Conservation (phyloP, 37 sponge, comb jelly and placozoan species). For the Halichondria panicea region DNA sequence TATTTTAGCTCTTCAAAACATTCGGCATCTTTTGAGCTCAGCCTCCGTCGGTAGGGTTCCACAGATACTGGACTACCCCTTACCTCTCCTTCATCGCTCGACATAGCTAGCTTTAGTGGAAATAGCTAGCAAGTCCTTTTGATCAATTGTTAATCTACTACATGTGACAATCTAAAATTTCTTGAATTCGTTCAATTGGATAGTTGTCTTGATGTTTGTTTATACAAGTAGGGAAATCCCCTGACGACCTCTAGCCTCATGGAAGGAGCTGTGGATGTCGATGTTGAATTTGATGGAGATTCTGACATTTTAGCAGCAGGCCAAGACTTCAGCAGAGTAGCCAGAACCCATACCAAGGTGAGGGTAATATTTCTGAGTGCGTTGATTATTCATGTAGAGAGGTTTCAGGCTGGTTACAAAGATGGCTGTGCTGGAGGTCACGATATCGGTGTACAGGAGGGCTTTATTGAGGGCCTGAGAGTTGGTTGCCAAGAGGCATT, state of each 20-base stretch:
- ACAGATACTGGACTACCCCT: too few species aligned
- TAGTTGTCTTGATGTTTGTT: too few species aligned
- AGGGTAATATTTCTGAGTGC: not conserved
- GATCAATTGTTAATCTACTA: too few species aligned
- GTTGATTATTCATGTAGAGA: not conserved
- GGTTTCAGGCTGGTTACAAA: slow-evolving; percentile 33
- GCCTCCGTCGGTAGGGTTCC: too few species aligned
- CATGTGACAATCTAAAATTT: too few species aligned
- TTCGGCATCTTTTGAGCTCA: too few species aligned
- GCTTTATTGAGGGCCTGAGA: slow-evolving; percentile 15
- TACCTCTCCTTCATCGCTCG: not conserved
- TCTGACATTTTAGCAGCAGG: slow-evolving; percentile 16
- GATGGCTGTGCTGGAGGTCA: slow-evolving; percentile 38
- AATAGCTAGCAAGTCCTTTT: too few species aligned
- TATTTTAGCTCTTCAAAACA: slow-evolving; percentile 3
- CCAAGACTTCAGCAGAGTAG: slow-evolving; percentile 24
- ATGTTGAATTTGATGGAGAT: slow-evolving; percentile 17
- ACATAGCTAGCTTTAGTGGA: too few species aligned
- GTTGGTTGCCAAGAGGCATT: slow-evolving; percentile 1
- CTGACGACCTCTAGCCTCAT: too few species aligned
- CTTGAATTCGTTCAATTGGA: too few species aligned
- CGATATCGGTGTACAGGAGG: slow-evolving; percentile 1
- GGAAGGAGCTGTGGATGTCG: slow-evolving; percentile 3
- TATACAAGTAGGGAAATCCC: too few species aligned
- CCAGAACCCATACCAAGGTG: slow-evolving; percentile 8